Base-by-base conservation (phyloP, 2,888 invertebrate species). In the Heteropelma amictum region DNA sequence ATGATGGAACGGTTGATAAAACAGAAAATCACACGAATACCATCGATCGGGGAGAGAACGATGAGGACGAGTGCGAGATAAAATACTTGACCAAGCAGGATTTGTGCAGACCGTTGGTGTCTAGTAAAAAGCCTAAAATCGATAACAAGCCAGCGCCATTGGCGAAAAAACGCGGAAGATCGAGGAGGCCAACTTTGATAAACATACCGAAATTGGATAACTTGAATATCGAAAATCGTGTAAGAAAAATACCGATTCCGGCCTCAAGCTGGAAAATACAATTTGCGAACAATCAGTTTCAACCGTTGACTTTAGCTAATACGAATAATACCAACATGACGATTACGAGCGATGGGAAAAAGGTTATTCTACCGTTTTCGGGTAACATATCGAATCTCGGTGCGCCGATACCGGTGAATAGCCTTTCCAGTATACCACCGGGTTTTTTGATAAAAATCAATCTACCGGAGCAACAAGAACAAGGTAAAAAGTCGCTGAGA, bases 101-200 rank as follows among this genome's bases (percentile, higher is more conserved):
- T 23, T 53, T 64, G 23, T 51, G 76, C 2, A 82, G 86, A 64
- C 84, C 88, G n/a, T 40, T 86, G 67, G 87, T 89, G 8, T 89
- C 89, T 10, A 88, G 89, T 65, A 89, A 88, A 47, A 89, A 89
- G 51, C 89, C 89, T 58, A 87, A 87, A 76, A 77, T 88, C 28
- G 87, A 87, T 56, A 87, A 85, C 68, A 89, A 88, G 78, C 88
- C 88, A n/a, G 79, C 85, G 0, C 89, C 89, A 4, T 75, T 88
- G 30, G 88, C 88, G 12, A 89, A 89, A 45, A 87, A 89, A 80
- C 80, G 89, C 23, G 89, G 89, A 0, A 87, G 88, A 72, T 86
- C 86, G 0, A 85, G 81, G 63, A 80, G 89, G 68, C 86, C 89
- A 0, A 88, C 87, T 0, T 82, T 81, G 2, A 89, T 89, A 8